Conservation (phyloP, 1,140 invertebrate genomes). For the Zaprionus davidi region DNA sequence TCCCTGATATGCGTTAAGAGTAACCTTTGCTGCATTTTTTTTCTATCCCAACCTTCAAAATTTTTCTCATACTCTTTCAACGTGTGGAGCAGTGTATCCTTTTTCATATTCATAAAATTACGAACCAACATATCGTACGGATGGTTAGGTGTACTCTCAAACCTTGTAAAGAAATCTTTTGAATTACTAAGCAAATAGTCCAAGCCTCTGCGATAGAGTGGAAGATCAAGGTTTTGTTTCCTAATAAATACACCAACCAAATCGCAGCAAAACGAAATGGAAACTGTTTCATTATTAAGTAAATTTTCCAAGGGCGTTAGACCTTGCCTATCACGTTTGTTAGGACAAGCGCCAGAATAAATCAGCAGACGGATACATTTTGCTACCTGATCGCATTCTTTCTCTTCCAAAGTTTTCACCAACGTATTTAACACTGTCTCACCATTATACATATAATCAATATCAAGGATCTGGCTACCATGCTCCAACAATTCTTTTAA, state of each 20-base stretch:
- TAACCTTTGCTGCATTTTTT: not conserved
- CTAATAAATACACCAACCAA: not conserved
- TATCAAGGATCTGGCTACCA: not conserved
- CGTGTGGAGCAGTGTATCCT: not conserved
- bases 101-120: not conserved
- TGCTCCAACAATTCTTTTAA: not conserved
- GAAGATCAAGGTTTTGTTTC: not conserved
- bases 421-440: slow-evolving; percentile 3
- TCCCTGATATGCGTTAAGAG: not conserved
- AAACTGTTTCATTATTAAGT: not conserved
- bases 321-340: not conserved
- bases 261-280: too few relatives aligned
- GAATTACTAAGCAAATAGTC: not conserved
- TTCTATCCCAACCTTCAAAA: not conserved
- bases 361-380: not conserved
- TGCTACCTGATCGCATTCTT: accelerated
- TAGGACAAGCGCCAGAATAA: not conserved
- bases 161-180: too few relatives aligned
- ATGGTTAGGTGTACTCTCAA: too few relatives aligned
- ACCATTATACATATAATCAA: not conserved
- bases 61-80: not conserved
- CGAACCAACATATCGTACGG: not conserved
- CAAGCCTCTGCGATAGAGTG: not conserved
- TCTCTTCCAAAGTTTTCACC: not conserved
- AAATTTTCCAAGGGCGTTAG: not conserved